Base-by-base conservation (phyloP, 2,888 invertebrate genomes). In the Cabera pusaria region DNA sequence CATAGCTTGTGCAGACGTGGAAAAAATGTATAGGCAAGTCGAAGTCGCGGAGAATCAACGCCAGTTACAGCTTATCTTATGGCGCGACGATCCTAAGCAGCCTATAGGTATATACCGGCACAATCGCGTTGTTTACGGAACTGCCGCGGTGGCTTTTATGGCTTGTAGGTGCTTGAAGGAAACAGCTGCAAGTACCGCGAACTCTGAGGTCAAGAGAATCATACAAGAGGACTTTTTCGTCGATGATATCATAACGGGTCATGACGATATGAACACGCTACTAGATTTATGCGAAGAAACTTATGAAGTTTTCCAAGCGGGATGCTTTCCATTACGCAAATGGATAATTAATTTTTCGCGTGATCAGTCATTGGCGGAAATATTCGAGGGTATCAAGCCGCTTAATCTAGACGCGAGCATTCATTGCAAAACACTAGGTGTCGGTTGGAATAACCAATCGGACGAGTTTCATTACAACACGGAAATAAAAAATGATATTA, bases 21-120 rank as follows among this genome's bases (percentile, higher is more conserved):
- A 53, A 21, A 59, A 63, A 49, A 66, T 70, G 63, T 71, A 52
- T 32, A 21, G 70, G 0, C 61, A 65, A 33, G 48, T 59, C 7
- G 11, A 45, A 9, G 39, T 69, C 8, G 28, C 56, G 5, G 20
- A 37, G 1, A 46, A 56, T 8, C 57, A 69, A 35, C 26, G 62
- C 2, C 27, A 52, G 6, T 42, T 64, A 2, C 72, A 72, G 37
- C 27, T 58, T 17, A 66, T 71, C 2, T 24, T 71, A 1, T 75
- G 69, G 67, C 36, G 64, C 0, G 50, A 60, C 1, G 44, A 52
- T 21, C 31, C 50, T 0, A 14, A 34, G 0, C 45, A 59, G 1
- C 46, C 55, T 1, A 5, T 64, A 10, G 9, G 42, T 9, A 36
- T 56, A 2, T 66, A 56, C 26, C 54, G 43, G 4, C 35, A 64